Evolutionary conservation across 2,113 vertebrate species (phyloP).

Genomic region (Herpailurus yagouaroundi): DNA sequence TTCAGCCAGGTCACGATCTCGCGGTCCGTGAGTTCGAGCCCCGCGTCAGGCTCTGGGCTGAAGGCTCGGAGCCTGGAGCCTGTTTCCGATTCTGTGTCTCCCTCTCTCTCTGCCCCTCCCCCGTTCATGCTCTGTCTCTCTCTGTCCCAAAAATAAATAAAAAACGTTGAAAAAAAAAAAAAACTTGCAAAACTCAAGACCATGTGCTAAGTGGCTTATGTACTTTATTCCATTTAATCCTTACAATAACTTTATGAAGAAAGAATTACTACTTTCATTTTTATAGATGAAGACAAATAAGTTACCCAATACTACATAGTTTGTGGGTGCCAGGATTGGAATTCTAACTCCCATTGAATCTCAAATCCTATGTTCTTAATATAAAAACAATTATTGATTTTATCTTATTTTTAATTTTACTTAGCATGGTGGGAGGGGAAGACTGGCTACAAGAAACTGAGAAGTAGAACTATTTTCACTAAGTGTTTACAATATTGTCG

Average conservation of each 20-base stretch:
- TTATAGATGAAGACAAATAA: conserved; percentile 29
- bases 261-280: neutral
- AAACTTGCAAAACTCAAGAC: neutral
- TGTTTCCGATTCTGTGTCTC: too few relatives aligned
- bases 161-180: too few relatives aligned
- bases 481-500: conserved; percentile 13
- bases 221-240: neutral
- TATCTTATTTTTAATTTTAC: conserved; percentile 31
- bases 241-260: conserved; percentile 11
- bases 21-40: too few relatives aligned
- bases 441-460: neutral
- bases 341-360: neutral
- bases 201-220: neutral
- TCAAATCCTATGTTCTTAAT: conserved; percentile 32
- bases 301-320: neutral
- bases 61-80: too few relatives aligned
- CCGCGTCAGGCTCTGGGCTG: too few relatives aligned
- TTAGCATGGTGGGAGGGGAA: neutral
- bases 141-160: too few relatives aligned
- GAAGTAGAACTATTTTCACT: neutral
- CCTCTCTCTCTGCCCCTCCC: too few relatives aligned
- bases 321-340: neutral
- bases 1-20: too few relatives aligned
- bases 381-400: neutral
- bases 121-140: too few relatives aligned